These are phyloP conservation scores for Habroteleia sp. DNA, from an alignment of 2,888 invertebrate genomes.

Conservation along the genomic window DNA sequence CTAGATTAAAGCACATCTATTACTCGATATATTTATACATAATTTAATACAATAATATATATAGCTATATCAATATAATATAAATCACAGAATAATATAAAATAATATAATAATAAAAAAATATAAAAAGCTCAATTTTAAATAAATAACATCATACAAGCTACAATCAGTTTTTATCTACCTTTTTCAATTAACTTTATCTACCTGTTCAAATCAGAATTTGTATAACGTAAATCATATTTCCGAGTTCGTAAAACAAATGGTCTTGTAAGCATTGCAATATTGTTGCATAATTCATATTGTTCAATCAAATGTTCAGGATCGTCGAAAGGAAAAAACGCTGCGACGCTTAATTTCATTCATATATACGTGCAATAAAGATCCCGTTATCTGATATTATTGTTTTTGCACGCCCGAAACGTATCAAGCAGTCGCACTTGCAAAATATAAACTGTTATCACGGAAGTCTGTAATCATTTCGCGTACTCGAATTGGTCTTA, in stretches of 20 bases:
- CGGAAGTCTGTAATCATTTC: conserved; percentile 60
- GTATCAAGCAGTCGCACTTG: conserved; percentile 42
- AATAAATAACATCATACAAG: no score
- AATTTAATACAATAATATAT: no score
- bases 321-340: conserved; percentile 5
- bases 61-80: no score
- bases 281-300: neutral
- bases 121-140: no score
- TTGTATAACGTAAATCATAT: no score
- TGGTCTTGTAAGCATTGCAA: neutral
- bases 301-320: neutral
- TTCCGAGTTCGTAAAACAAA: neutral
- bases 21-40: no score
- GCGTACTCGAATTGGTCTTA: conserved; percentile 59
- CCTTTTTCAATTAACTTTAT: no score
- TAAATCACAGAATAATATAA: no score
- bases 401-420: conserved; percentile 41
- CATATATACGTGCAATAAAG: conserved; percentile 35
- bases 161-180: no score
- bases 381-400: conserved; percentile 56
- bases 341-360: conserved; percentile 26
- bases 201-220: no score
- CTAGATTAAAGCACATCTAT: no score
- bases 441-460: conserved; percentile 60
- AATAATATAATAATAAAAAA: no score